These are phyloP conservation scores for Nixonia krombeini DNA, from an alignment of 1,140 invertebrate species.

Conservation along the genomic window DNA sequence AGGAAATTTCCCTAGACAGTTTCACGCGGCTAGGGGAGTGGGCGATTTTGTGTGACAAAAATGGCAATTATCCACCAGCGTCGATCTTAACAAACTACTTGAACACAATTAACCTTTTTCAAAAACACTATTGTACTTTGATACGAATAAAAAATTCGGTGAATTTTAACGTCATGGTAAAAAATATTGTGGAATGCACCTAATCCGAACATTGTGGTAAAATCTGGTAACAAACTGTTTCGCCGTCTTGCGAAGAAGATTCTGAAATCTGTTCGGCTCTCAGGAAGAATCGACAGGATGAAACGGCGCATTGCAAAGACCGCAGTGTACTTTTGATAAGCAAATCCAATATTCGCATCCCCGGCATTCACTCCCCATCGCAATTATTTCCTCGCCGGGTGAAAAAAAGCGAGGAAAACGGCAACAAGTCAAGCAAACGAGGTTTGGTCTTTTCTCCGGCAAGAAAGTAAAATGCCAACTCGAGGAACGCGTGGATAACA, in stretches of 20 bases:
- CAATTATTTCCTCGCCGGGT: conserved; percentile 35
- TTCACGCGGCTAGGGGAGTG: conserved; percentile 30
- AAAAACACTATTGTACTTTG: no score
- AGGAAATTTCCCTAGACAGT: conserved; percentile 42
- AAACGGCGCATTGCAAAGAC: no score
- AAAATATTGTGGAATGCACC: no score
- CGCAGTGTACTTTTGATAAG: conserved; percentile 45
- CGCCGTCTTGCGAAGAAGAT: conserved; percentile 29
- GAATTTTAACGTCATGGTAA: no score
- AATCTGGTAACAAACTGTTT: conserved; percentile 25
- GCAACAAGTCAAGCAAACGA: conserved; percentile 39
- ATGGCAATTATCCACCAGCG: conserved; percentile 43
- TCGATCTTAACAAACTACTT: no score
- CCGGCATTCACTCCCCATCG: conserved; percentile 41
- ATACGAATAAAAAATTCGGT: no score
- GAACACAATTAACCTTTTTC: no score
- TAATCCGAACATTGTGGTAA: no score
- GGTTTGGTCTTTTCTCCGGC: conserved; percentile 46
- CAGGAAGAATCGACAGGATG: no score
- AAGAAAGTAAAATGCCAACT: conserved; percentile 50
- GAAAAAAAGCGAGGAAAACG: conserved; percentile 15
- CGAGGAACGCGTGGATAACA: conserved; percentile 53
- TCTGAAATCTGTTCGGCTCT: no score
- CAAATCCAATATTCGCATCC: conserved; percentile 47
- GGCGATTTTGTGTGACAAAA: conserved; percentile 34